Evolutionary conservation across 2,888 invertebrate species (phyloP).

Genomic region (Plebejus argus): DNA sequence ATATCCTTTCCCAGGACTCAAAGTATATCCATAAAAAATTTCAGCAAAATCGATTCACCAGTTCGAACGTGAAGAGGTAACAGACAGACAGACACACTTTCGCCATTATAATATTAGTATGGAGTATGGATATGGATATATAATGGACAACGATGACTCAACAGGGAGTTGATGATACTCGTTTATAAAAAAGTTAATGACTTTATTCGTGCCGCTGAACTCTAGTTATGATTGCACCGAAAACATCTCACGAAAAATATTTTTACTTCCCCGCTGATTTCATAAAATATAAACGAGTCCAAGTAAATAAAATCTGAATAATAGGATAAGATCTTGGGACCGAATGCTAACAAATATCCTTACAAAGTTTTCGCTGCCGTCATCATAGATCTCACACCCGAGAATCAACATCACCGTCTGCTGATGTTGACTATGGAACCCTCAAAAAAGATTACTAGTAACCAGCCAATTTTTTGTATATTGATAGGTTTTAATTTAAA

Average conservation of each 20-base stretch:
- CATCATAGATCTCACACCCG: not conserved
- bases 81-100: too few species aligned
- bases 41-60: too few species aligned
- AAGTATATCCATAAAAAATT: too few species aligned
- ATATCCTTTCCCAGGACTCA: too few species aligned
- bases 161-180: not conserved
- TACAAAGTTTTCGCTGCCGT: not conserved
- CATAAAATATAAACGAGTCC: slow-evolving; percentile 8
- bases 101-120: too few species aligned
- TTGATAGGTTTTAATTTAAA: too few species aligned
- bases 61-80: too few species aligned
- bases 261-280: not conserved
- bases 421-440: too few species aligned
- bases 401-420: not conserved
- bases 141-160: too few species aligned
- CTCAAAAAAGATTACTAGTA: too few species aligned
- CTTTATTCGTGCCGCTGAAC: not conserved
- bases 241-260: not conserved
- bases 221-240: not conserved
- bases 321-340: slow-evolving; percentile 15
- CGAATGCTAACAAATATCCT: not conserved
- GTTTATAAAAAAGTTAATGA: not conserved
- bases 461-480: too few species aligned
- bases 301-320: slow-evolving; percentile 30
- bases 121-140: too few species aligned